Base-by-base conservation (phyloP, 2,888 invertebrate species). In the Busseola fusca region DNA sequence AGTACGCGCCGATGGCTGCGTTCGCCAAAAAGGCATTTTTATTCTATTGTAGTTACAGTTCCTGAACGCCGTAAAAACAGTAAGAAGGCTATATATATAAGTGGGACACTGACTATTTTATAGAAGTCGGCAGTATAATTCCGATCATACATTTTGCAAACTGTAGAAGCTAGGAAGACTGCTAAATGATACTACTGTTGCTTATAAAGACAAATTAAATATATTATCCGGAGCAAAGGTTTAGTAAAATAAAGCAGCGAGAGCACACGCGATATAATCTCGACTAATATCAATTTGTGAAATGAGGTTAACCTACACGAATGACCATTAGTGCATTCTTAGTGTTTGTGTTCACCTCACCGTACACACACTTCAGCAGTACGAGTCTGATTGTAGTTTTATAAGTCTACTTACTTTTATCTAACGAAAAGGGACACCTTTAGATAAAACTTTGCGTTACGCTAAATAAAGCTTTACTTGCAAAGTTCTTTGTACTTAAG, bases 401-500 rank as follows among this genome's bases (percentile, higher is more conserved):
- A 83, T 78, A 48, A 57, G 57, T 50, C 21, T 54, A 58, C 69
- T 66, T 45, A 64, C 59, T 74, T 76, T 74, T 69, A 70, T 69
- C 64, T 60, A 30, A 45, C 14, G 54, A 62, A 74, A 80, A 77
- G 12, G 54, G 63, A 64, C 54, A 57, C 56, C 72, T 63, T 40
- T 5, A 59, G 48, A 64, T 64, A 52, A 68, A 76, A 69, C n/a
- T 80, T 76, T 52, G 42, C 34, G 40, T 54, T 37, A 18, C 30
- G 50, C 75, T 74, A 52, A 60, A 79, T 64, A 57, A 75, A 77
- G 57, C 63, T 69, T 69, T 54, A 45, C 52, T 75, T 63, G 27
- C 56, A 62, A 80, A 80, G 74, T 80, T 78, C 57, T 81, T 70
- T 68, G 64, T 48, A 34, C 34, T 7, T 34, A 64, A 81, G 74